These are phyloP conservation scores for Acipenser oxyrinchus DNA, from an alignment of 2,797 vertebrate genomes.

Conservation along the genomic window DNA sequence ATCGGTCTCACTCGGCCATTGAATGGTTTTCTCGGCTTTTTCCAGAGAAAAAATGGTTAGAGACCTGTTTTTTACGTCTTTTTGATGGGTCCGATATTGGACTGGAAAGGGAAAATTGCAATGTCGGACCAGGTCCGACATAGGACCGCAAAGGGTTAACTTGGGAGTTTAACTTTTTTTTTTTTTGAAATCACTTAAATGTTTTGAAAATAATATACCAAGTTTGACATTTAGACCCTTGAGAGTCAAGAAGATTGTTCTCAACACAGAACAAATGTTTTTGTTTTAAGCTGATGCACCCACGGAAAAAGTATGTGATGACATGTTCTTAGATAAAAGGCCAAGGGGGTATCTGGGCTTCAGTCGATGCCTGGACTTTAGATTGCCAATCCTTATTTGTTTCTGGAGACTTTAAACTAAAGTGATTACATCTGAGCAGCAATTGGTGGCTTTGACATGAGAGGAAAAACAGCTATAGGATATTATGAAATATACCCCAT, in stretches of 20 bases:
- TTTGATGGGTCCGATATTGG: too few relatives aligned
- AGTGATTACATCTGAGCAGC: slow-evolving; percentile 13
- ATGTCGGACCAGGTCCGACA: too few relatives aligned
- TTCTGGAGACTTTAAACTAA: slow-evolving; percentile 16
- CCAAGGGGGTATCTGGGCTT: slow-evolving; percentile 21
- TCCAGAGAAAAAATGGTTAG: too few relatives aligned
- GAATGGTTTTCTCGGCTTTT: too few relatives aligned
- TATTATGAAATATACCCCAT: slow-evolving; percentile 26
- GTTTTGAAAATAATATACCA: slow-evolving; percentile 34
- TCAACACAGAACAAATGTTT: slow-evolving; percentile 24
- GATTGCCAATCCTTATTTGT: slow-evolving; percentile 23
- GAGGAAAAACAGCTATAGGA: slow-evolving; percentile 2
- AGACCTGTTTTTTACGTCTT: too few relatives aligned
- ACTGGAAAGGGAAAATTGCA: too few relatives aligned
- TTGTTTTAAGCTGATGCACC: slow-evolving; percentile 25
- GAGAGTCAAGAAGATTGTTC: slow-evolving; percentile 32
- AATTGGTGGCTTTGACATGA: not conserved
- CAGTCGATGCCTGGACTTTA: slow-evolving; percentile 18
- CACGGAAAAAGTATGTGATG: slow-evolving; percentile 29
- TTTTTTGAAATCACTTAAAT: slow-evolving; percentile 34
- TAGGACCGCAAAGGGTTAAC: too few relatives aligned
- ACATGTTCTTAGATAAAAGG: slow-evolving; percentile 31
- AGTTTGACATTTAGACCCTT: slow-evolving; percentile 38
- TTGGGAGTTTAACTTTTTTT: slow-evolving; percentile 1
- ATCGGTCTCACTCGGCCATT: too few relatives aligned